Conservation (phyloP, 2,113 vertebrate species). For the Isurus oxyrinchus region DNA sequence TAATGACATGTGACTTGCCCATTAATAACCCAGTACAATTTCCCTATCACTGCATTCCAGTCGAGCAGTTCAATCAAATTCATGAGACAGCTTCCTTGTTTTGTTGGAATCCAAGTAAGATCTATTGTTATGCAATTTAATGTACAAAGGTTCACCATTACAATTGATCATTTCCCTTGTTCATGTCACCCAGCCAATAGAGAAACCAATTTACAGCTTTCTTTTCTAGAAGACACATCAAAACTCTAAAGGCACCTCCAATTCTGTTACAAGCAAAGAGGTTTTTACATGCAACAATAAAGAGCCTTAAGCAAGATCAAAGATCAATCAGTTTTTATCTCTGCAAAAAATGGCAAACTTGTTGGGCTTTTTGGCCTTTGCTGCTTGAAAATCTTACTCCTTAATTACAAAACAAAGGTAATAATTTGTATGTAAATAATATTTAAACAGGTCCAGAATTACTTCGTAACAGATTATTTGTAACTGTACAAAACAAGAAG, state of each 20-base stretch:
- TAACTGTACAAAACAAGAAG: not conserved
- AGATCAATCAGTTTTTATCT: not conserved
- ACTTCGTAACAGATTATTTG: not conserved
- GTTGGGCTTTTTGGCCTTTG: not conserved
- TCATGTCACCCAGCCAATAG: not conserved
- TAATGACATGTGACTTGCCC: not conserved
- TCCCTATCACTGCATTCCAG: not conserved
- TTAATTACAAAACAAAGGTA: not conserved
- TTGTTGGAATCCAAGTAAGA: not conserved
- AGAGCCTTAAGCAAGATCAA: not conserved
- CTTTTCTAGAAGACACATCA: not conserved
- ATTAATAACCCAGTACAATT: not conserved
- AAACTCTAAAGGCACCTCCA: not conserved
- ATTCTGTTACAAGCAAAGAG: not conserved
- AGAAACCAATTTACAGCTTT: not conserved
- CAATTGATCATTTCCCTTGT: not conserved
- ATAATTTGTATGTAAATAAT: not conserved
- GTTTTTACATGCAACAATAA: not conserved
- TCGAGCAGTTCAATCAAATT: not conserved
- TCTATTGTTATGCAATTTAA: slow-evolving; percentile 11
- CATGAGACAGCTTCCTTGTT: not conserved
- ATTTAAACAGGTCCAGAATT: not conserved
- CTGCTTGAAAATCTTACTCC: not conserved
- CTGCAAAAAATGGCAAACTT: not conserved
- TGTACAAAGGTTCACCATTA: not conserved